Percentiles rank a stretch among this genome's conserved stretches.
Evolutionary conservation across 1,140 invertebrate species (phyloP).

Genomic region (Linepithema humile): DNA sequence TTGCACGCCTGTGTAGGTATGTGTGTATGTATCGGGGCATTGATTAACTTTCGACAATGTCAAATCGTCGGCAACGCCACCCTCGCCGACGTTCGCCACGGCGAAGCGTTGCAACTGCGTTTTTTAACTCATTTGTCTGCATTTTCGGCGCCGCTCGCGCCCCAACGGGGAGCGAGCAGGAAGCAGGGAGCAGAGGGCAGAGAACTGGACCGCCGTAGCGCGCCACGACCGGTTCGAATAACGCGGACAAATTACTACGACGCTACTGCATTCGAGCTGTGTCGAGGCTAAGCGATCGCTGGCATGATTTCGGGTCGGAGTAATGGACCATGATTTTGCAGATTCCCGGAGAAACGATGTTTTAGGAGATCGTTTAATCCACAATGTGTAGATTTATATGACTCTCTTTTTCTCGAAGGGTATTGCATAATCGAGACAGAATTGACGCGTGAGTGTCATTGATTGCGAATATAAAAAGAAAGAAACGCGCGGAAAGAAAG

Average conservation of each 20-base stretch:
- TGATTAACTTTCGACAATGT: constrained; percentile 85
- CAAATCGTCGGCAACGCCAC: constrained; percentile 79
- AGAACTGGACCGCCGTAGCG: constrained; percentile 60
- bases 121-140: constrained; percentile 80
- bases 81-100: constrained; percentile 57
- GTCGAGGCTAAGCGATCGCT: constrained; percentile 71
- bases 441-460: no score
- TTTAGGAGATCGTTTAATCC: constrained; percentile 33
- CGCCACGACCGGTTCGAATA: constrained; percentile 77
- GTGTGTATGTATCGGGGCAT: constrained; percentile 69
- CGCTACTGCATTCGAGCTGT: constrained; percentile 71
- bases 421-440: not conserved
- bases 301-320: constrained; percentile 63
- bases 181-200: not conserved
- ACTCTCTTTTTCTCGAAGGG: not conserved
- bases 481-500: no score
- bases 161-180: constrained; percentile 23
- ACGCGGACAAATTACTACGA: constrained; percentile 80
- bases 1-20: not conserved
- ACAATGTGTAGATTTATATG: constrained; percentile 32
- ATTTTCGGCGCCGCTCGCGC: constrained; percentile 63
- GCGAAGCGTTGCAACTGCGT: constrained; percentile 73
- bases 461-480: not conserved
- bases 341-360: constrained; percentile 65
- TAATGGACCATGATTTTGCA: constrained; percentile 71